These are phyloP conservation scores for Abramis brama DNA, from an alignment of 2,113 vertebrate species.

Conservation along the genomic window DNA sequence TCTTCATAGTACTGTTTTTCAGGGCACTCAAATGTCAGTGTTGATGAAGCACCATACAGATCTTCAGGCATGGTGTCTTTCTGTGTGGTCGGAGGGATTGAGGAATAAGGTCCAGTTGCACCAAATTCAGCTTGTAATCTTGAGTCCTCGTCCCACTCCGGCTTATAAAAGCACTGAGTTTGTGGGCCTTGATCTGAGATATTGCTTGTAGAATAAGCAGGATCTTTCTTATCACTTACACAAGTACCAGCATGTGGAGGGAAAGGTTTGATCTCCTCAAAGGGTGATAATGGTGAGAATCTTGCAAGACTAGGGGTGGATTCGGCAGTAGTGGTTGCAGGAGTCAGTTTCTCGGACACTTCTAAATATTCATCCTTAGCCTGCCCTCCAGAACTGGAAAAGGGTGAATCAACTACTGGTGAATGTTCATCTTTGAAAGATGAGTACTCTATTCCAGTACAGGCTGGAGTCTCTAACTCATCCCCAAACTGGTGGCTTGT, in stretches of 20 bases:
- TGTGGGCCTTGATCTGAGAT: constrained; percentile 75
- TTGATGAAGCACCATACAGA: constrained; percentile 79
- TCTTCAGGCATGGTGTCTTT: constrained; percentile 72
- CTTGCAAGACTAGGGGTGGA: constrained; percentile 75
- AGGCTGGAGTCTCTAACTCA: constrained; percentile 75
- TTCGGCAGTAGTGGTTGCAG: constrained; percentile 70
- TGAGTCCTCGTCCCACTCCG: constrained; percentile 69
- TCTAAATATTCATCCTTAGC: constrained; percentile 90
- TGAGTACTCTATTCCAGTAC: constrained; percentile 78
- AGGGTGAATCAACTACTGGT: constrained; percentile 70
- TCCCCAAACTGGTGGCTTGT: constrained; percentile 80
- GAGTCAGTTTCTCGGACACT: constrained; percentile 83
- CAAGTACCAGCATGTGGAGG: constrained; percentile 47
- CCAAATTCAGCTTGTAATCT: constrained; percentile 57
- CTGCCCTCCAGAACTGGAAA: constrained; percentile 68
- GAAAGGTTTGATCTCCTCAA: constrained; percentile 75
- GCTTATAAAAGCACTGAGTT: constrained; percentile 74
- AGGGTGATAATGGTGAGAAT: constrained; percentile 79
- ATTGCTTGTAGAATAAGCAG: constrained; percentile 59
- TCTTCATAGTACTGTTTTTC: constrained; percentile 77
- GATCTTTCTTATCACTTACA: constrained; percentile 62
- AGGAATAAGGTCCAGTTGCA: constrained; percentile 62
- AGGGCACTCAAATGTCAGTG: constrained; percentile 75
- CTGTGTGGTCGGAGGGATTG: constrained; percentile 59
- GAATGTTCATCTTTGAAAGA: constrained; percentile 81